Evolutionary conservation across 2,113 vertebrate species (phyloP), one percentile per base, ranked within the genome.

Genomic region (Chamaea fasciata): DNA sequence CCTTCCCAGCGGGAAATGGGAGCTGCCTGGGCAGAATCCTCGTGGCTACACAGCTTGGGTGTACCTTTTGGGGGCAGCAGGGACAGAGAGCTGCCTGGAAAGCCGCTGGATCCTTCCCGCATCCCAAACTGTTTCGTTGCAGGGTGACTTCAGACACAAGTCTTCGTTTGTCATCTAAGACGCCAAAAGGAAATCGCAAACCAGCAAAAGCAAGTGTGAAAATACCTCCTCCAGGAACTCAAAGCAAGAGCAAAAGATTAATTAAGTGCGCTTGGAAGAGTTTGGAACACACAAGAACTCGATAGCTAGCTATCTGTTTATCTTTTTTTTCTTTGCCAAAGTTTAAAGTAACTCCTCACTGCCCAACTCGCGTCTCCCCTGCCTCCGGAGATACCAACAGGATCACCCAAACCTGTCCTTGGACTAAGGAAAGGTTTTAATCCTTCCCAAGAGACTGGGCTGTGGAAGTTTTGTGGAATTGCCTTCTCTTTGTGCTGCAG

Each of bases 61-160:
- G 15, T 33, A 0, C 50, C 20, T 44, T 77, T 33, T 52, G 20
- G 4, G 21, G 23, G 33, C 53, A 59, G 56, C 31, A 80, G 70
- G 64, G 59, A 12, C 41, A 52, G 8, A 15, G 64, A 35, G 42
- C 16, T 49, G 67, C 55, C 47, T 17, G 31, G 35, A 28, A 56
- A 71, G 75, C 62, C 31, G 10, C 47, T 49, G 73, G 30, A 31
- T 24, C 57, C 62, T 62, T 60, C 60, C 28, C 10, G 15, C 87
- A 60, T 4, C 28, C 64, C 9, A 41, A 73, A 90, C 59, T 74
- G 13, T 89, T 77, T 74, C 4, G 37, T 97, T 96, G 64, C 97
- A 99, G 99, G 99, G 99, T 4, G 99, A 99, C 97, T 99, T 99
- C 97, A 98, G 99, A 92, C 99, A 99, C 98, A 99, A 99, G 97